phyloP scores from a whole-genome alignment of 2,888 invertebrate species.

The Sympetrum striolatum region DNA sequence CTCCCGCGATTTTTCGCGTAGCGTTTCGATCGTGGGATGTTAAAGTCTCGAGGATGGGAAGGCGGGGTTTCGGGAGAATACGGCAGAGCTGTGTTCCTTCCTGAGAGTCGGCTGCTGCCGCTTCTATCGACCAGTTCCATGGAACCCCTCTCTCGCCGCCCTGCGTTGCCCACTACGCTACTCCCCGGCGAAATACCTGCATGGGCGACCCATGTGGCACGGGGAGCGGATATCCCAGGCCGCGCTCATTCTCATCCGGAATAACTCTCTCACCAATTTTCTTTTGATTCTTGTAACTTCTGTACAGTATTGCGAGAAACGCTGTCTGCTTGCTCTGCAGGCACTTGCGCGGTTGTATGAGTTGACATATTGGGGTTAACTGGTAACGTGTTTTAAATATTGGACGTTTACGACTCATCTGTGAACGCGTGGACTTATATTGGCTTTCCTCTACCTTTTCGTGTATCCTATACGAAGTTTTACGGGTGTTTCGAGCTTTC shows the following conservation, averaged over 20 bases:
- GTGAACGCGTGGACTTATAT: too few species aligned
- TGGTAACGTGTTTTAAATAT: too few species aligned
- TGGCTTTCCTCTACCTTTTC: too few species aligned
- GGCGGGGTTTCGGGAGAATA: background rate
- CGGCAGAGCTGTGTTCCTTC: constrained; percentile 24
- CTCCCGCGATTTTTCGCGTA: background rate
- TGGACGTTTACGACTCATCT: too few species aligned
- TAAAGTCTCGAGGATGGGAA: background rate
- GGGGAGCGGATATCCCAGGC: background rate
- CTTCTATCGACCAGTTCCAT: constrained; percentile 25
- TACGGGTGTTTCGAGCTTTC: too few species aligned
- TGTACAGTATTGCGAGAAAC: too few species aligned
- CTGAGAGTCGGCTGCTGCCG: background rate
- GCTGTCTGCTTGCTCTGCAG: too few species aligned
- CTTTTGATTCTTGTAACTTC: background rate
- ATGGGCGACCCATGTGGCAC: background rate
- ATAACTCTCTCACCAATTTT: background rate
- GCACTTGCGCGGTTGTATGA: too few species aligned
- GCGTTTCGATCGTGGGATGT: background rate
- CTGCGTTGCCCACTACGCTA: background rate
- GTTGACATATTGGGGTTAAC: too few species aligned
- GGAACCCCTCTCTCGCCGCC: background rate
- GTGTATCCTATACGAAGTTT: too few species aligned
- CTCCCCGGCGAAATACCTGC: constrained; percentile 32
- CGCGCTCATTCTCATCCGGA: background rate